Evolutionary conservation across 2,113 vertebrate species (phyloP).

Genomic region (Garra rufa): DNA sequence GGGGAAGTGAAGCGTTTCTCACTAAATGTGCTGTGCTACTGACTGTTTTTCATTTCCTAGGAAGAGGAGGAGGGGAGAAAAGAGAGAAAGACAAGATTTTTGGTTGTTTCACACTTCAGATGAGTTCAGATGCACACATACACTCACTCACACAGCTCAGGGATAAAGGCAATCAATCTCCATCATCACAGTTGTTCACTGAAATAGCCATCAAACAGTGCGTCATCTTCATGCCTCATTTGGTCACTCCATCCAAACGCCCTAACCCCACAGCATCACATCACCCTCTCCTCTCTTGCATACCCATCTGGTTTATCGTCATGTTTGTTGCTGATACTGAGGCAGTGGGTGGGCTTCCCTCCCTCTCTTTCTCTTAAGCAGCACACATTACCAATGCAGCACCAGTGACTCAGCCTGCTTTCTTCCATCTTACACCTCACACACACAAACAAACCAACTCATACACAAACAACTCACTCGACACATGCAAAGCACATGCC

Average conservation of each 20-base stretch:
- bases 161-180: conserved; percentile 36
- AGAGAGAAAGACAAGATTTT: conserved; percentile 7
- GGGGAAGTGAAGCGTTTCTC: conserved; percentile 22
- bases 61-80: not conserved
- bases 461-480: conserved; percentile 12
- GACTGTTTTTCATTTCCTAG: not conserved
- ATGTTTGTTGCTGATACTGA: conserved; percentile 12
- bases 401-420: conserved; percentile 51
- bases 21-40: conserved; percentile 3
- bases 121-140: conserved; percentile 10
- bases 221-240: conserved; percentile 43
- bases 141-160: not conserved
- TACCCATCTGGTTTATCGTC: conserved; percentile 12
- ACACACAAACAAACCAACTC: conserved; percentile 18
- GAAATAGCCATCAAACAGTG: conserved; percentile 16
- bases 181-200: conserved; percentile 45
- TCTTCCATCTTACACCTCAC: conserved; percentile 30
- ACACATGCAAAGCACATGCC: conserved; percentile 50
- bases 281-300: conserved; percentile 23
- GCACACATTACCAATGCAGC: conserved; percentile 39
- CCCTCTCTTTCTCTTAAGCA: not conserved
- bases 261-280: conserved; percentile 2
- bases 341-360: conserved; percentile 45
- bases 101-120: conserved; percentile 6
- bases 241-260: conserved; percentile 19